phyloP scores from a whole-genome alignment of 2,888 invertebrate species.

The Protodeltote pygarga region DNA sequence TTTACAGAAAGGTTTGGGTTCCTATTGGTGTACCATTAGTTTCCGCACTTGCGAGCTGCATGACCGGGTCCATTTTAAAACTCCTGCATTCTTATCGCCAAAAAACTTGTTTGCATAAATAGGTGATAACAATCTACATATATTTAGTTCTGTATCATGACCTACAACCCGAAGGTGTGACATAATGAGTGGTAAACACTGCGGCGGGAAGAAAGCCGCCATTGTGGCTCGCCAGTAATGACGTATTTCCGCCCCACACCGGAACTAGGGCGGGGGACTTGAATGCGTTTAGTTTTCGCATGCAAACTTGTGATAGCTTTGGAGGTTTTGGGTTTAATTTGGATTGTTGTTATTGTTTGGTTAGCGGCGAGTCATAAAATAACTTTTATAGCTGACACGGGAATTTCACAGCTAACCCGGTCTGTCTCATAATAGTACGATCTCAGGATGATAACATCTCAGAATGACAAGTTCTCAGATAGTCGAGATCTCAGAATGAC shows the following conservation, averaged over 20 bases:
- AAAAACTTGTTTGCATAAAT: no score
- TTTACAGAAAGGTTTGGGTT: no score
- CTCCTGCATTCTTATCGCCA: no score
- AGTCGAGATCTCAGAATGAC: no score
- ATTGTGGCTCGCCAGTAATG: slow-evolving; percentile 62
- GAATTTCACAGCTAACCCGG: no score
- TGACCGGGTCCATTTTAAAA: no score
- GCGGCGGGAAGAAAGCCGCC: slow-evolving; percentile 41
- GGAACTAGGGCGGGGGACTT: slow-evolving; percentile 34
- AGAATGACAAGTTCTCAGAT: no score
- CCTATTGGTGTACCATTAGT: no score
- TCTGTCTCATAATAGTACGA: no score
- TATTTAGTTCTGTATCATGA: slow-evolving; percentile 4
- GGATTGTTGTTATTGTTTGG: not conserved
- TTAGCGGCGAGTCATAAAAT: not conserved
- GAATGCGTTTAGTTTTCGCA: slow-evolving; percentile 14
- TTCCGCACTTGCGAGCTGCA: no score
- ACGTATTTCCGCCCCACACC: slow-evolving; percentile 62
- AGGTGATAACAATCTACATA: not conserved
- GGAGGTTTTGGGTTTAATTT: not conserved
- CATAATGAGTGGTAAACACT: slow-evolving; percentile 40
- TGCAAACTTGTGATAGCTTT: slow-evolving; percentile 4
- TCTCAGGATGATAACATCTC: no score
- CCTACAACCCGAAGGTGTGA: slow-evolving; percentile 41
- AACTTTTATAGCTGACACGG: no score